phyloP scores from a whole-genome alignment of 1,140 invertebrate species.

The Anadara kagoshimensis region DNA sequence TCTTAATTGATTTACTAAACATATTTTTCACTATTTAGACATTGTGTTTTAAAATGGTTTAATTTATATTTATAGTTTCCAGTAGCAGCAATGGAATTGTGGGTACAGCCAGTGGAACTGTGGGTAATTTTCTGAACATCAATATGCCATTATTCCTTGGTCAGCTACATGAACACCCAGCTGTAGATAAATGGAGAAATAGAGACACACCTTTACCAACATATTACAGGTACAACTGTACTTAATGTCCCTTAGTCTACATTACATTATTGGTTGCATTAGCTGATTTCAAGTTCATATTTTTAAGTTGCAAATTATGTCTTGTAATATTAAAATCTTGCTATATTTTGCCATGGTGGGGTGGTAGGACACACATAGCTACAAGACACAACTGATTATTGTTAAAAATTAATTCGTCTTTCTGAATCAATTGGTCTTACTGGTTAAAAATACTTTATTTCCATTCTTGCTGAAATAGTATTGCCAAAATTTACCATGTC shows the following conservation, averaged over 20 bases:
- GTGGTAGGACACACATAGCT: too few species aligned
- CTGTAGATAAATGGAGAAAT: conserved; percentile 45
- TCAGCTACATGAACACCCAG: conserved; percentile 50
- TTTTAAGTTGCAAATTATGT: too few species aligned
- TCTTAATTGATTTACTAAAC: too few species aligned
- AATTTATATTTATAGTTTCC: conserved; percentile 36
- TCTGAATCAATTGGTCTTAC: too few species aligned
- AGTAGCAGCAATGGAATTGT: conserved; percentile 31
- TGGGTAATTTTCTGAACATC: conserved; percentile 45
- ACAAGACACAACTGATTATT: too few species aligned
- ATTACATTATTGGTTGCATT: too few species aligned
- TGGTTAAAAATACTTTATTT: too few species aligned
- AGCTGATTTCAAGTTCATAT: too few species aligned
- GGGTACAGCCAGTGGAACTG: conserved; percentile 40
- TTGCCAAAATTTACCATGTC: too few species aligned
- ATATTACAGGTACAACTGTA: conserved; percentile 26
- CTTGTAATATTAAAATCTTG: too few species aligned
- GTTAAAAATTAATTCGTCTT: too few species aligned
- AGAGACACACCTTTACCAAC: conserved; percentile 34
- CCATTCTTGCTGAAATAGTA: too few species aligned
- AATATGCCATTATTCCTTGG: conserved; percentile 52
- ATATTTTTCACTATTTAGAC: background rate
- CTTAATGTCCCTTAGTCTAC: background rate
- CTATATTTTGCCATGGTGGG: background rate
- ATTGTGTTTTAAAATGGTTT: background rate